These are phyloP conservation scores for Huso huso DNA, from an alignment of 2,797 vertebrate species.

Conservation along the genomic window DNA sequence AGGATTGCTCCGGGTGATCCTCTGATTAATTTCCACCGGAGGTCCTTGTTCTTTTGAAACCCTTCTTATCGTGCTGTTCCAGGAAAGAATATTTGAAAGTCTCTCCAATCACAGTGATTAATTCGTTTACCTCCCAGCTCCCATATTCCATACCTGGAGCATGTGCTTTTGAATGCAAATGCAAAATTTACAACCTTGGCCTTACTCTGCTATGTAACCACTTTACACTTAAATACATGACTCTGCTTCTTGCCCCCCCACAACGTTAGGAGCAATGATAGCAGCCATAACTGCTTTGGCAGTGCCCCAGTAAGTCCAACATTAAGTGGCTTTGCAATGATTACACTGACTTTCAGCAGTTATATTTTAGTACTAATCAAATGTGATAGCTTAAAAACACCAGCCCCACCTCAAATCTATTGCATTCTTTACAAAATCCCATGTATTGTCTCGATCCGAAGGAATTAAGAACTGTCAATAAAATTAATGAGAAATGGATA, in stretches of 20 bases:
- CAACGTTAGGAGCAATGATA: conserved; percentile 39
- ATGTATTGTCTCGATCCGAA: conserved; percentile 14
- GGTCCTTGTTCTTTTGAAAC: background rate
- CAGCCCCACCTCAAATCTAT: conserved; percentile 28
- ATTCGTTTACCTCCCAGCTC: conserved; percentile 10
- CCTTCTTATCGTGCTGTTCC: conserved; percentile 16
- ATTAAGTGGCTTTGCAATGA: conserved; percentile 50
- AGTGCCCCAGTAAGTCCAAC: conserved; percentile 49
- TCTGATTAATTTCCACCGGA: conserved; percentile 15
- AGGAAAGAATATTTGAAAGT: conserved; percentile 16
- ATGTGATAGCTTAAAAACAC: conserved; percentile 53
- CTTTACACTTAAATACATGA: conserved; percentile 10
- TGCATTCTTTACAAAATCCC: conserved; percentile 29
- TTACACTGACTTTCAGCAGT: conserved; percentile 46
- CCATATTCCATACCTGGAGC: background rate
- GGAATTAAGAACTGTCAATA: conserved; percentile 36
- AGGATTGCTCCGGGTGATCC: conserved; percentile 10
- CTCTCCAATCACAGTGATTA: conserved; percentile 10
- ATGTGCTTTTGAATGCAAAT: background rate
- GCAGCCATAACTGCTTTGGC: conserved; percentile 58
- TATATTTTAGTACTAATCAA: conserved; percentile 37
- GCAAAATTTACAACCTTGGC: background rate
- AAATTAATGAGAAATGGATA: conserved; percentile 35
- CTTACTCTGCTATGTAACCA: conserved; percentile 8
- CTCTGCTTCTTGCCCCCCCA: conserved; percentile 24